Conservation (phyloP, 2,888 invertebrate species). For the Therioaphis trifolii region DNA sequence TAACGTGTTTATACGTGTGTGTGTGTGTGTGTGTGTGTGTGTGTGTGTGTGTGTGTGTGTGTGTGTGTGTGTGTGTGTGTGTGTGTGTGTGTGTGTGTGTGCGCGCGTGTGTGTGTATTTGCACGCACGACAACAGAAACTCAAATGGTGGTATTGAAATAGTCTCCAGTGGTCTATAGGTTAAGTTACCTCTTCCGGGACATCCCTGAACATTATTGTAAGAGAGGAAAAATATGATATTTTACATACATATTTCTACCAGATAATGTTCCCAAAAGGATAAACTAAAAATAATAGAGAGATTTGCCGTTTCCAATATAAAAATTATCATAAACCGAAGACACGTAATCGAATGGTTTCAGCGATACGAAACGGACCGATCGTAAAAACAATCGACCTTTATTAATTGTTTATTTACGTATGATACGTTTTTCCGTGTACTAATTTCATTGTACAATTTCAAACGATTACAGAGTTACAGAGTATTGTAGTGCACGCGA, state of each 20-base stretch:
- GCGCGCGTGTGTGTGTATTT: no score
- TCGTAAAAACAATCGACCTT: no score
- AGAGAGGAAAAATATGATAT: conserved; percentile 20
- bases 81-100: not conserved
- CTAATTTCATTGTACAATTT: no score
- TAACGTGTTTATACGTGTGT: no score
- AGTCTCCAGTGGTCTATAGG: conserved; percentile 39
- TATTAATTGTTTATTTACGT: no score
- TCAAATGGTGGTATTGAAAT: conserved; percentile 2
- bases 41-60: not conserved
- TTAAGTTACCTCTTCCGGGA: conserved; percentile 40
- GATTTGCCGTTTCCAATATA: conserved; percentile 19
- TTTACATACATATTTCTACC: conserved; percentile 40
- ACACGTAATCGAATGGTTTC: no score
- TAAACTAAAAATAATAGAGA: conserved; percentile 16
- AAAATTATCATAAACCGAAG: not conserved
- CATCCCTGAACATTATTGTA: conserved; percentile 16
- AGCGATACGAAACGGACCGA: no score
- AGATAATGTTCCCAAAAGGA: conserved; percentile 33
- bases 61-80: not conserved
- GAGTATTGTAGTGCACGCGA: no score
- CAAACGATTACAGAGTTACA: no score
- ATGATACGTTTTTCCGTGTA: no score
- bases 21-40: no score
- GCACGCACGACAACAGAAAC: not conserved